phyloP scores from a whole-genome alignment of 2,797 vertebrate species.

The Dromococcyx pavoninus region DNA sequence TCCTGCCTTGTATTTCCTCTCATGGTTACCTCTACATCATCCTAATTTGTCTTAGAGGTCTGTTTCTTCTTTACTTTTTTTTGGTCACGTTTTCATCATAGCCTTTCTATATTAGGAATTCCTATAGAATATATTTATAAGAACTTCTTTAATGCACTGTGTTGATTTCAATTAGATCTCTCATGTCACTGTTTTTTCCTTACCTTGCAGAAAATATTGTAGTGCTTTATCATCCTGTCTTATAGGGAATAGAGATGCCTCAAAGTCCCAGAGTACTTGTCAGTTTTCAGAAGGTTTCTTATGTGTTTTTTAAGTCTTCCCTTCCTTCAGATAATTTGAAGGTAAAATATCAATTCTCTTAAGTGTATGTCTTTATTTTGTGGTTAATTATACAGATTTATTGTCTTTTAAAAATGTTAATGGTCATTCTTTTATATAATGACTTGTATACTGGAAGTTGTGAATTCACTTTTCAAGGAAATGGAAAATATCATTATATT shows the following conservation, averaged over 20 bases:
- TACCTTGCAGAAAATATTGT: background rate
- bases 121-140: background rate
- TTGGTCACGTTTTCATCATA: background rate
- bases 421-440: background rate
- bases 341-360: background rate
- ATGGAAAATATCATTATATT: background rate
- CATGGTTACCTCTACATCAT: background rate
- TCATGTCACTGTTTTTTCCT: background rate
- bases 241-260: background rate
- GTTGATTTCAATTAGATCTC: background rate
- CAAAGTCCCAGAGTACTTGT: background rate
- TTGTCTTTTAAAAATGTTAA: background rate
- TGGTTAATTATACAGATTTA: background rate
- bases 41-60: background rate
- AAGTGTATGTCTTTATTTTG: background rate
- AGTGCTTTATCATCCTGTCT: background rate
- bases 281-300: background rate
- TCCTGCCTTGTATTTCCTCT: background rate
- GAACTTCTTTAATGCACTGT: background rate
- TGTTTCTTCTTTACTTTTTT: background rate
- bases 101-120: background rate
- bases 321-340: background rate
- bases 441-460: background rate
- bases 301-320: background rate
- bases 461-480: background rate